Base-by-base conservation (phyloP, 2,888 invertebrate genomes). In the Rambutsinella grinnellia region DNA sequence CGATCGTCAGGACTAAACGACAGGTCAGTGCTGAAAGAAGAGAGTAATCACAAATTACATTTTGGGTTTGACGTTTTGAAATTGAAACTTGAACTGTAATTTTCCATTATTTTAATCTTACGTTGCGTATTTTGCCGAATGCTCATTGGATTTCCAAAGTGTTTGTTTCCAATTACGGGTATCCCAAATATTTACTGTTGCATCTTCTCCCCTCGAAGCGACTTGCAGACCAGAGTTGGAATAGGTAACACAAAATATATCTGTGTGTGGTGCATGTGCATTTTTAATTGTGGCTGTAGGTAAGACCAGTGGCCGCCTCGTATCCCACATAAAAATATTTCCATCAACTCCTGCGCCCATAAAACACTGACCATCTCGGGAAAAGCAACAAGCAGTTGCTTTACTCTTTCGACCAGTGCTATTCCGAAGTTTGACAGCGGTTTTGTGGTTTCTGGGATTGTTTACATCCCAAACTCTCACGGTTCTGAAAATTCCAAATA, bases 251-350 rank as follows among this genome's bases (percentile, higher is more conserved):
- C 93, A 93, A 0, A 94, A 93, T 24, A 95, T 94, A 85, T 96
- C 97, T 0, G 90, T 88, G 2, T 93, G 93, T 81, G 90, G 91
- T 68, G 90, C 89, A 87, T 99, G 98, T 0, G 95, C 96, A 67
- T 90, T 91, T 65, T 96, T 88, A 0, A 94, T 88, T 17, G 79
- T 80, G 5, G 78, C 78, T 6, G 81, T 81, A 0, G 83, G 82
- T 28, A 86, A 86, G 23, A 90, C 97, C 85, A 92, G 96, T 85
- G 92, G 93, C 85, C 93, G 95, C 27, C 97, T 90, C 62, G 95
- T 93, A 85, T 99, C 99, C 99, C 99, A 99, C 88, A 98, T 92
- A 87, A 99, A 99, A 66, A 98, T 90, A 0, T 95, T 96, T 0
- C 99, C 99, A 87, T 99, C 99, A 54, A 90, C 90, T 85, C 99